Conservation (phyloP, 2,113 vertebrate genomes). For the Oreocharis arfaki region DNA sequence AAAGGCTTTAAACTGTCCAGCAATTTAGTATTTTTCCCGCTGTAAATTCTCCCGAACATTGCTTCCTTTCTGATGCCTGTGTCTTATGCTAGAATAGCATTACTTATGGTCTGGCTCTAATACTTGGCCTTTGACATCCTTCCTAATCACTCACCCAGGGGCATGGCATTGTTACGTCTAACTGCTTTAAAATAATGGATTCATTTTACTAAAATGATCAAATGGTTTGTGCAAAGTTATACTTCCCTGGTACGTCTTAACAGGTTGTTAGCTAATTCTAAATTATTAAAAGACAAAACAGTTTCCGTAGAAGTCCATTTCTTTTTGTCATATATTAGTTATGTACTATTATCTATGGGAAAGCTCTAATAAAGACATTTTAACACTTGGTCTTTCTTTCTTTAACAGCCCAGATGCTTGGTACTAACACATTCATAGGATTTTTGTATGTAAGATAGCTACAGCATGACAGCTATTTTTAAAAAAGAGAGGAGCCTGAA, state of each 20-base stretch:
- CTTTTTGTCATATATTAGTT: background rate
- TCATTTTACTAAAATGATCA: conserved; percentile 1
- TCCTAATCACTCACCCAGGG: background rate
- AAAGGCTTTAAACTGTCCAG: conserved; percentile 15
- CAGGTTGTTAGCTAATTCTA: background rate
- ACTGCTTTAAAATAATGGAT: background rate
- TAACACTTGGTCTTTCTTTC: background rate
- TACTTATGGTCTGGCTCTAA: background rate
- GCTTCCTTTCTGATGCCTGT: background rate
- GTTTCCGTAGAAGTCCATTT: background rate
- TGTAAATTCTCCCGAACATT: background rate
- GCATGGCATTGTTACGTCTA: background rate
- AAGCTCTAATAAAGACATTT: background rate
- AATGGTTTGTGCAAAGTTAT: background rate
- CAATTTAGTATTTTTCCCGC: background rate
- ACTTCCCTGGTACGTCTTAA: background rate
- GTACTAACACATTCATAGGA: background rate
- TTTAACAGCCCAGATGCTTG: conserved; percentile 44
- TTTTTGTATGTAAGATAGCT: conserved; percentile 13
- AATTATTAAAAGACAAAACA: background rate
- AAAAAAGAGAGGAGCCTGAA: background rate
- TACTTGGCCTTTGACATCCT: conserved; percentile 4
- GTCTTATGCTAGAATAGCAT: background rate
- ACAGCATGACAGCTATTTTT: conserved; percentile 18
- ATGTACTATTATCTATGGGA: background rate